Conservation (phyloP, 2,797 vertebrate genomes). For the Momotus momota region DNA sequence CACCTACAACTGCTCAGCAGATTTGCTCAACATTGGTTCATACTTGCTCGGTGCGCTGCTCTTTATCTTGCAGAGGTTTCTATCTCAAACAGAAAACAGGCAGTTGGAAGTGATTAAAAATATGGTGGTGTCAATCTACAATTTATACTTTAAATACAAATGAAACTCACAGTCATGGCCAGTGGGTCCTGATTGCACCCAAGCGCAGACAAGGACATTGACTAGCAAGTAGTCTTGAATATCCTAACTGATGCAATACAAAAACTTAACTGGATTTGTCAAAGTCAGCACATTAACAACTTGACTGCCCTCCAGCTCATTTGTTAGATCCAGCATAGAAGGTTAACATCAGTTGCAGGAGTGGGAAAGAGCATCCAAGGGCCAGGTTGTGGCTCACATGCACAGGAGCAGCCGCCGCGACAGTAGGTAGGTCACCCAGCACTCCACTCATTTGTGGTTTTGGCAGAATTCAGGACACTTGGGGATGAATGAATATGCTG, state of each 20-base stretch:
- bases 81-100: not conserved
- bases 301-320: not conserved
- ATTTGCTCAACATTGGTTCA: not conserved
- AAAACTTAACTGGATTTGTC: not conserved
- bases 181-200: not conserved
- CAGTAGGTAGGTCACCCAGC: not conserved
- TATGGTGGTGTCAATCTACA: not conserved
- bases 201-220: not conserved
- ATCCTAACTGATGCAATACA: not conserved
- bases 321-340: not conserved
- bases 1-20: not conserved
- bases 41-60: not conserved
- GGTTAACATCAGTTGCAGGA: not conserved
- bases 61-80: not conserved
- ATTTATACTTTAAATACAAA: not conserved
- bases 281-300: not conserved
- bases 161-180: not conserved
- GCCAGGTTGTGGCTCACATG: not conserved
- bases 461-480: not conserved
- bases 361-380: rapidly evolving
- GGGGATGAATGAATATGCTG: not conserved
- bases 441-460: not conserved
- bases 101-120: not conserved
- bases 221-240: not conserved
- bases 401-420: not conserved